These are phyloP conservation scores for Myopa testacea DNA, from an alignment of 2,888 invertebrate genomes.

Conservation along the genomic window DNA sequence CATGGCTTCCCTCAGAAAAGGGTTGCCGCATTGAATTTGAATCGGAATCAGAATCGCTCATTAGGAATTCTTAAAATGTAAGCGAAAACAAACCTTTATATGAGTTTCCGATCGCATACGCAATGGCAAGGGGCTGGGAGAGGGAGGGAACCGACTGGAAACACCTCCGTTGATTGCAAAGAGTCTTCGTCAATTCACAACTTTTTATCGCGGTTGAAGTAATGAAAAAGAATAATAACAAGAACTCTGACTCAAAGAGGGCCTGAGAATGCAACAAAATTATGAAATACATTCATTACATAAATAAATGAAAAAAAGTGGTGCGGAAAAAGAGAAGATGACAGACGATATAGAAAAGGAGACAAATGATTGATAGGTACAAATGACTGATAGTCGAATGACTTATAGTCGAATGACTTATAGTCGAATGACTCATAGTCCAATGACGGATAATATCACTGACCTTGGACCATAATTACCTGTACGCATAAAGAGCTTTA, in stretches of 20 bases:
- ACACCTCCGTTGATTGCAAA: constrained; percentile 22
- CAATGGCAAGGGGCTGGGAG: too few species aligned
- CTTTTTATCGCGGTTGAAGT: background rate
- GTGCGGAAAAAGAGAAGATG: background rate
- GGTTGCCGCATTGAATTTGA: background rate
- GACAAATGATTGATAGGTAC: background rate
- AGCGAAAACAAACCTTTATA: background rate
- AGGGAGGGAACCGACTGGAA: too few species aligned
- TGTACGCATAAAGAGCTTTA: too few species aligned
- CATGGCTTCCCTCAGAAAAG: background rate
- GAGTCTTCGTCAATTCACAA: background rate
- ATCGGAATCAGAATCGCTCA: background rate
- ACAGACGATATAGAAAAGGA: background rate
- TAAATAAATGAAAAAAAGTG: too few species aligned
- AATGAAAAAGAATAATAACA: too few species aligned
- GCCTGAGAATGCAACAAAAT: too few species aligned
- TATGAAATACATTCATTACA: too few species aligned
- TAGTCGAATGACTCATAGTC: too few species aligned
- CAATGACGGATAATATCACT: background rate
- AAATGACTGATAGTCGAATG: constrained; percentile 3
- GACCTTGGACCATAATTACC: too few species aligned
- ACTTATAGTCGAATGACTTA: background rate
- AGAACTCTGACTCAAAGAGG: too few species aligned
- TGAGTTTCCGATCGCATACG: too few species aligned
- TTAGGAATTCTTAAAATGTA: background rate